Base-by-base conservation (phyloP, 2,113 vertebrate genomes). In the Phodopus roborovskii region DNA sequence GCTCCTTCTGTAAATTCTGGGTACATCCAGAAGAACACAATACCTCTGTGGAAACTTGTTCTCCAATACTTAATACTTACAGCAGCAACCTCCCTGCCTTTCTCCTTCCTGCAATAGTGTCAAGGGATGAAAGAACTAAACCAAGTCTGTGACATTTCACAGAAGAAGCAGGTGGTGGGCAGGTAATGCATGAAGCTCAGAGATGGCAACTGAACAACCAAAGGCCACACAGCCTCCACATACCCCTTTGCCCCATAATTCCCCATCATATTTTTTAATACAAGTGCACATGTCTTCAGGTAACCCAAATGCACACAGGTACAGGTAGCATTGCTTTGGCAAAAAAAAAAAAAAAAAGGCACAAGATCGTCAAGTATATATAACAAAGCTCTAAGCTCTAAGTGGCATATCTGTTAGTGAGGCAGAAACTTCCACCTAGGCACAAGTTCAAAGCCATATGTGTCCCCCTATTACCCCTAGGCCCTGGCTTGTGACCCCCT, bases 311-410 rank as follows among this genome's bases (percentile, higher is more conserved):
- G 33, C 20, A 3, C 19, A 15, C 5, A 0, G 7, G 24, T 22
- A 22, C 6, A 0, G 0, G 4, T 3, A 5, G 0, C 0, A 28
- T n/a, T 20, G 13, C 9, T 1, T 0, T 0, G 7, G 66, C 2
- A 19, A 53, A 0, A 15, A 24, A 33, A 26, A 13, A 3, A 20
- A 70, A 0, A 12, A 28, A 36, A 22, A 15, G 16, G 1, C 5
- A 42, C 33, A 7, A 1, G 0, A 13, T 56, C 6, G 53, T 11
- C 11, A 4, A 22, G 13, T 26, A 12, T 53, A 15, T 0, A 3
- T 45, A 45, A 45, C 45, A 45, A 45, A 45, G 45, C 45, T 45
- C 45, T 45, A 45, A 30, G 60, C 53, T 1, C 7, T 22, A 4
- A 24, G 70, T 0, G 0, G 3, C 12, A 0, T 13, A 0, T 16